Evolutionary conservation across 2,888 invertebrate species (phyloP).

Genomic region (Rotaria socialis): DNA sequence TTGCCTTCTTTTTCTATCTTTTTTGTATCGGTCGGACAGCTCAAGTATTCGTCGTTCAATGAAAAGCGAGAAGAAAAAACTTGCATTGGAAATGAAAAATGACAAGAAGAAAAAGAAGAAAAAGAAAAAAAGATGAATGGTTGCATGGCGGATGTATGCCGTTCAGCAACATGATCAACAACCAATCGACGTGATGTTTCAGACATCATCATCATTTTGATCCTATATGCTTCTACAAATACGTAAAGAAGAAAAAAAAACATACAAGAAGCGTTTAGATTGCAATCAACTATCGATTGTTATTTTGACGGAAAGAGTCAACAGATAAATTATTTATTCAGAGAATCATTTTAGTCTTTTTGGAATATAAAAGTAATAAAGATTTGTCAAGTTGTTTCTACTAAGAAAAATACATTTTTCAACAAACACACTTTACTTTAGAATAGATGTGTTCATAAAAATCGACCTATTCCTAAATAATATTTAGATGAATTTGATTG

Average conservation of each 20-base stretch:
- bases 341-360: not conserved
- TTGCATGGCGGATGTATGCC: not conserved
- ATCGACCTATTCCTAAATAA: no score
- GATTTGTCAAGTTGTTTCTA: no score
- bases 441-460: no score
- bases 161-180: constrained; percentile 18
- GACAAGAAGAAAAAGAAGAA: not conserved
- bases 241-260: not conserved
- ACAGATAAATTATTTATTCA: not conserved
- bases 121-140: constrained; percentile 16
- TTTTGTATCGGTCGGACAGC: not conserved
- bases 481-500: no score
- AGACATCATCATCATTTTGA: not conserved
- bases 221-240: not conserved
- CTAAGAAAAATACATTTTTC: no score
- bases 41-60: constrained; percentile 13
- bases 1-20: not conserved
- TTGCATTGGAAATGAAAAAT: not conserved
- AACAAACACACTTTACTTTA: no score
- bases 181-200: constrained; percentile 9
- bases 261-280: no score
- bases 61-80: not conserved
- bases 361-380: not conserved
- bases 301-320: not conserved
- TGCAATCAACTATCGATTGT: constrained; percentile 14